Percentiles rank a stretch among this genome's conserved stretches.
Conservation (phyloP, 2,797 vertebrate species). For the Saguinus oedipus region DNA sequence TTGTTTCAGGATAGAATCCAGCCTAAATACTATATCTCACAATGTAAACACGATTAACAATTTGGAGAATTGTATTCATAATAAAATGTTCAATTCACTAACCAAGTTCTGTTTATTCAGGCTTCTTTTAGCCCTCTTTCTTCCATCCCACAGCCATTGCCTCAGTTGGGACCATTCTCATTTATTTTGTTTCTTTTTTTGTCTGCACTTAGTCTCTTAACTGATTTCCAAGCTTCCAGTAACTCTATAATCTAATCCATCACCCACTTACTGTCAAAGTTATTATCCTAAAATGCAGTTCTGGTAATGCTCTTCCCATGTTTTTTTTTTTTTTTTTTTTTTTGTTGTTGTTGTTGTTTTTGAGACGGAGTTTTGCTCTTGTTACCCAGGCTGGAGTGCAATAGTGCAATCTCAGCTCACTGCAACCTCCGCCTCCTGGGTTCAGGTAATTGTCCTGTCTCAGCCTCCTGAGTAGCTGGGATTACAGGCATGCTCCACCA, state of each 20-base stretch:
- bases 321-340: no score
- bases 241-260: background rate
- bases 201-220: background rate
- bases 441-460: no score
- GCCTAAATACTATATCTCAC: background rate
- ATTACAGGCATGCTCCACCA: no score
- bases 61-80: background rate
- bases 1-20: constrained; percentile 9
- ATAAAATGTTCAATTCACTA: background rate
- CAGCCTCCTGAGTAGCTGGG: no score
- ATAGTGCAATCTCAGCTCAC: no score
- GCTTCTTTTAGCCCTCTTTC: background rate
- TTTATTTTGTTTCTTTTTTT: background rate
- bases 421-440: no score
- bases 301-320: background rate
- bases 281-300: background rate
- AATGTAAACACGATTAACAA: background rate
- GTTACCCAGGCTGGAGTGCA: no score
- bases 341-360: no score
- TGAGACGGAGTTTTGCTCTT: no score
- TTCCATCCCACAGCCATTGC: background rate
- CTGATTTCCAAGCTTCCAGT: background rate
- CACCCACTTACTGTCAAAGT: background rate
- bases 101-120: background rate
- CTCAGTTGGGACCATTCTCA: background rate